A percentile compares a stretch with the other conserved stretches of the same genome.
Evolutionary conservation across 2,888 invertebrate genomes (phyloP).

Genomic region (Tipula vernalis): DNA sequence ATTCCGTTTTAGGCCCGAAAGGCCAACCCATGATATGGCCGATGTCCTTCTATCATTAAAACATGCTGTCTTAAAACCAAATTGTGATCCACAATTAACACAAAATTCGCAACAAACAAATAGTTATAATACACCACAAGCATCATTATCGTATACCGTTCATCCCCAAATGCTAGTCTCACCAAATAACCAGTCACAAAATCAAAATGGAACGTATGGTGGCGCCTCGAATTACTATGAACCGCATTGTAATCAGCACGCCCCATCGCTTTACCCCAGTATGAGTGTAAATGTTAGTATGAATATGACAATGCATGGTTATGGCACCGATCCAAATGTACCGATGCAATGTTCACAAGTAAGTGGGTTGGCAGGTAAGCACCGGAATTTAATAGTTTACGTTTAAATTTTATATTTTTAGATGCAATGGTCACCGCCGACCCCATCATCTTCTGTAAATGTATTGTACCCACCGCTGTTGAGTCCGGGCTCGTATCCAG

Average conservation of each 20-base stretch:
- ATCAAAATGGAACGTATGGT: conserved; percentile 17
- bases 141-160: conserved; percentile 40
- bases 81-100: conserved; percentile 41
- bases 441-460: conserved; percentile 46
- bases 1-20: conserved; percentile 32
- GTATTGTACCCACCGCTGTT: conserved; percentile 53
- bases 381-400: background rate
- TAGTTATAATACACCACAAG: conserved; percentile 34
- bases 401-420: conserved; percentile 24
- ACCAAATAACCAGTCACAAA: conserved; percentile 29
- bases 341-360: conserved; percentile 54
- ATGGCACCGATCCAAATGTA: conserved; percentile 34
- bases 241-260: conserved; percentile 24
- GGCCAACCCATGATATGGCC: conserved; percentile 62
- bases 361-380: conserved; percentile 13
- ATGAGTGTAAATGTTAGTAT: conserved; percentile 92
- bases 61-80: conserved; percentile 74
- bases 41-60: conserved; percentile 79
- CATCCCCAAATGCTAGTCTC: conserved; percentile 54
- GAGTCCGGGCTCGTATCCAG: conserved; percentile 50
- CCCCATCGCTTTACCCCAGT: conserved; percentile 60
- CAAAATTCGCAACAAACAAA: conserved; percentile 28
- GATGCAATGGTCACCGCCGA: conserved; percentile 66
- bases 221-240: conserved; percentile 27
- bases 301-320: conserved; percentile 95